Conservation (phyloP, 1,140 invertebrate genomes). For the Eueides isabella region DNA sequence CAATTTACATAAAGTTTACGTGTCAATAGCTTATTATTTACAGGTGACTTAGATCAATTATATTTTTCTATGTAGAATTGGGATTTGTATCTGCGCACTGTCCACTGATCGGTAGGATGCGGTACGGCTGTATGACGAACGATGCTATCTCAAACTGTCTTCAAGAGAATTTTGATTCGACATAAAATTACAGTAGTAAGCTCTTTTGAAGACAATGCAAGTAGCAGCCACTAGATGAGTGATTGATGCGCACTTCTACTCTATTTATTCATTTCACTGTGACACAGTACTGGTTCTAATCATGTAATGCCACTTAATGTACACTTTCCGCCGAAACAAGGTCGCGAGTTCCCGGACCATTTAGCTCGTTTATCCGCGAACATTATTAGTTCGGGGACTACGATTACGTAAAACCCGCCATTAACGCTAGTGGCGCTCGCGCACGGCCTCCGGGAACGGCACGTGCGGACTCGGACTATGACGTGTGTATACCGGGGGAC, state of each 20-base stretch:
- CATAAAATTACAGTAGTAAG: conserved; percentile 16
- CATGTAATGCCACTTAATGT: conserved; percentile 47
- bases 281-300: conserved; percentile 34
- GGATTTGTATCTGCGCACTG: neutral
- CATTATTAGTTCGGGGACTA: too few relatives aligned
- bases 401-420: too few relatives aligned
- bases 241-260: conserved; percentile 27
- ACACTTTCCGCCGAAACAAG: conserved; percentile 39
- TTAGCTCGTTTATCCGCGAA: neutral
- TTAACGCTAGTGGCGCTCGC: too few relatives aligned
- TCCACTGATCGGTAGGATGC: neutral
- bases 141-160: conserved; percentile 18
- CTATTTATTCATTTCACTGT: conserved; percentile 25
- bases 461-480: conserved; percentile 64
- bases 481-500: conserved; percentile 67
- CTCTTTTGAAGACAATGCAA: conserved; percentile 28
- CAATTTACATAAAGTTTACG: conserved; percentile 20
- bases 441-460: conserved; percentile 42
- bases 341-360: conserved; percentile 31
- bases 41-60: conserved; percentile 37
- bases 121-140: conserved; percentile 18
- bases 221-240: conserved; percentile 23
- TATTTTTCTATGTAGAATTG: conserved; percentile 34
- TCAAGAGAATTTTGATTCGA: conserved; percentile 21
- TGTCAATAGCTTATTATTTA: conserved; percentile 31